Base-by-base conservation (phyloP, 2,113 vertebrate genomes). In the Xiphias gladius region DNA sequence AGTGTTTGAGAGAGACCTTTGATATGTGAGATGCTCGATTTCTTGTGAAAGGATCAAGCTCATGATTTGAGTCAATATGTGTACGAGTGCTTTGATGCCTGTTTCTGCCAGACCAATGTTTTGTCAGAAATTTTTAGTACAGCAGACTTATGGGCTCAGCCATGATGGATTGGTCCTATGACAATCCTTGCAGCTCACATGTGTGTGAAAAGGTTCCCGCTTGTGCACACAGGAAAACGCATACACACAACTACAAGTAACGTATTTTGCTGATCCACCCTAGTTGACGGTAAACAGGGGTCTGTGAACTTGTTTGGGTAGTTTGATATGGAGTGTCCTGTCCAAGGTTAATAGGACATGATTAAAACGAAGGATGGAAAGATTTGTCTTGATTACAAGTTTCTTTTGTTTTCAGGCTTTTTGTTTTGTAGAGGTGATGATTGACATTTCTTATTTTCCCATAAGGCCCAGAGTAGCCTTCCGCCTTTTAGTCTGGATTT, bases 1-100 rank as follows among this genome's bases (percentile, higher is more conserved):
- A 92, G 83, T 90, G 90, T 93, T 88, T 70, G 83, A 87, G 87
- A 83, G 84, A 81, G 85, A 92, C 90, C 91, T 96, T 95, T 94
- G 95, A 95, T 95, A 94, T 95, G 74, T 78, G 95, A 95, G 93
- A 91, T 70, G 88, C 84, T 76, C 73, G 67, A 50, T 84, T 82
- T 62, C 68, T 82, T 81, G 84, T 93, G 89, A 92, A 93, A 87
- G 84, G 90, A 92, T 91, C 85, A 80, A 83, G 88, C 78, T 85
- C 77, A 83, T 89, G 89, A 92, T 94, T 93, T 87, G 76, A 86
- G 88, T 93, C 90, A 7, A 77, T 84, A 76, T 84, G 79, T 74
- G 76, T 88, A 82, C 20, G 57, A 26, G 43, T 3, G 59, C 79
- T 92, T 88, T 91, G 84, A 92, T 87, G 90, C 79, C 70, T 28